A percentile compares a stretch with the other conserved stretches of the same genome.
These are phyloP conservation scores for Helarctos malayanus DNA, from an alignment of 2,797 vertebrate genomes.

Conservation along the genomic window DNA sequence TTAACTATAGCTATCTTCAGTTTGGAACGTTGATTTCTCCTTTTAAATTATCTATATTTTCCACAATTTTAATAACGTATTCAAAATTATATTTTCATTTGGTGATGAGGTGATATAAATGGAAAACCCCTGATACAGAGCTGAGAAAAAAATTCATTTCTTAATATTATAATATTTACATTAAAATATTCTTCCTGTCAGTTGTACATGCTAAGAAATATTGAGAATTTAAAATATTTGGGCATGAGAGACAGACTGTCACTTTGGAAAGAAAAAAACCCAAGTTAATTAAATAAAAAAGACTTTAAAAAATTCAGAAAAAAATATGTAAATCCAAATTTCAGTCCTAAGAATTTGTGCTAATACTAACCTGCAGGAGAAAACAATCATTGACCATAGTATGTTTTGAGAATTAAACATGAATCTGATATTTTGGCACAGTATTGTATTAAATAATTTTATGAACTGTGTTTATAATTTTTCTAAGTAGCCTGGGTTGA, in stretches of 20 bases:
- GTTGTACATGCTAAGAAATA: background rate
- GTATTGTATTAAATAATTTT: background rate
- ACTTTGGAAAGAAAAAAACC: background rate
- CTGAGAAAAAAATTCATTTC: background rate
- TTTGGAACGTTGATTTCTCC: background rate
- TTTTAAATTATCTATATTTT: background rate
- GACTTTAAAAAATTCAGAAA: background rate
- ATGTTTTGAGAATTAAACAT: background rate
- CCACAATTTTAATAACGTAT: background rate
- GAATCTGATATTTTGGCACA: background rate
- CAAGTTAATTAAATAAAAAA: background rate
- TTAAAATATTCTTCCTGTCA: background rate
- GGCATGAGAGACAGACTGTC: background rate
- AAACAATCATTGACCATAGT: background rate
- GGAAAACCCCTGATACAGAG: background rate
- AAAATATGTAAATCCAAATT: background rate
- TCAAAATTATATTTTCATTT: background rate
- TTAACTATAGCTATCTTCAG: background rate
- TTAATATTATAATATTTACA: background rate
- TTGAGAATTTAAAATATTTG: background rate
- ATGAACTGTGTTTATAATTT: background rate
- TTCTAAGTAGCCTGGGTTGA: background rate
- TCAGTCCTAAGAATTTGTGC: background rate
- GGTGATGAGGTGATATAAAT: background rate
- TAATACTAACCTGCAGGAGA: background rate